Percentiles rank a stretch among this genome's conserved stretches.
Evolutionary conservation across 2,888 invertebrate species (phyloP).

Genomic region (Harpalus rufipes): DNA sequence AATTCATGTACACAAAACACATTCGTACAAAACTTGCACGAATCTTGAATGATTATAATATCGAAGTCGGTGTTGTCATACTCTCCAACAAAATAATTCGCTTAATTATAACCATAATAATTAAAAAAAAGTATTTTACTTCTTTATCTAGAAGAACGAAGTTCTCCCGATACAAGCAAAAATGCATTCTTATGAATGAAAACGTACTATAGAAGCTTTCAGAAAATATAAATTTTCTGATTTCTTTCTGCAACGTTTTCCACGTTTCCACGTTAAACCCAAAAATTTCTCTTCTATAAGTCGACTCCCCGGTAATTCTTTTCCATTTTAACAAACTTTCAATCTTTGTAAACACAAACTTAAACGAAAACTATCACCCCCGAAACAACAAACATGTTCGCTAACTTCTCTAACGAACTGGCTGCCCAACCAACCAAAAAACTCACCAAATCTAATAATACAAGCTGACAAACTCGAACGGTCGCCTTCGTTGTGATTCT

Average conservation of each 20-base stretch:
- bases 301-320: neutral
- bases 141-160: too few species aligned
- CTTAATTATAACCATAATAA: too few species aligned
- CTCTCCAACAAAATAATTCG: too few species aligned
- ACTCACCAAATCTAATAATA: constrained; percentile 30
- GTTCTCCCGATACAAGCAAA: too few species aligned
- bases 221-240: too few species aligned
- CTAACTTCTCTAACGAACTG: constrained; percentile 36
- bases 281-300: neutral
- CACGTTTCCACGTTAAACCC: neutral
- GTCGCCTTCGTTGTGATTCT: constrained; percentile 11
- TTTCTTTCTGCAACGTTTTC: neutral
- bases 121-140: too few species aligned
- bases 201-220: too few species aligned
- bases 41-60: too few species aligned
- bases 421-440: constrained; percentile 20
- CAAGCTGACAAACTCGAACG: constrained; percentile 17
- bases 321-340: constrained; percentile 14
- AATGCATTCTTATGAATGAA: too few species aligned
- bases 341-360: constrained; percentile 32
- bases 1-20: too few species aligned
- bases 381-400: constrained; percentile 29
- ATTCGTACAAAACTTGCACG: too few species aligned
- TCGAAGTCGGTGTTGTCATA: too few species aligned
- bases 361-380: constrained; percentile 37